Percentiles rank a stretch among this genome's conserved stretches.
Conservation (phyloP, 1,140 invertebrate genomes). For the Ceratina calcarata region DNA sequence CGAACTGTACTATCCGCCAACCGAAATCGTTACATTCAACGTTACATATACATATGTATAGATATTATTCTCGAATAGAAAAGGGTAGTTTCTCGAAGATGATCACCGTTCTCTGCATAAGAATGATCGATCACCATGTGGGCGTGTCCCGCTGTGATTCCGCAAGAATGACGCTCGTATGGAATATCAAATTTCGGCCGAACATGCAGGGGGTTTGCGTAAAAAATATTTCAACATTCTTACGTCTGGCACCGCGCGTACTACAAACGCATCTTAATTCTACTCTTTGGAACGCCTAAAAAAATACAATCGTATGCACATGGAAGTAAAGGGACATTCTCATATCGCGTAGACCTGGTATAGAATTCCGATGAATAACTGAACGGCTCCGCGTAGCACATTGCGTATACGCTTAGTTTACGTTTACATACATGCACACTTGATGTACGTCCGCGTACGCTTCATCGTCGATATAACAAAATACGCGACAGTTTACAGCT, state of each 20-base stretch:
- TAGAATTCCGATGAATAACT: slow-evolving; percentile 7
- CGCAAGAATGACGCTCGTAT: background rate
- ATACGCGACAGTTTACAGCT: slow-evolving; percentile 59
- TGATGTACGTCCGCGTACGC: background rate
- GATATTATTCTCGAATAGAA: background rate
- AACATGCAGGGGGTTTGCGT: background rate
- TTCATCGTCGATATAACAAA: background rate
- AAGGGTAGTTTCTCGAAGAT: slow-evolving; percentile 2
- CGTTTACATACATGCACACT: background rate
- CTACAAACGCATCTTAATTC: background rate
- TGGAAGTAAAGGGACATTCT: background rate
- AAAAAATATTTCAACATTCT: slow-evolving; percentile 31
- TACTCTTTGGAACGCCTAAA: slow-evolving; percentile 15
- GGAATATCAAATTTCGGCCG: background rate
- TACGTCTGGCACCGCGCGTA: background rate
- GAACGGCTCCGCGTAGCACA: too few relatives aligned
- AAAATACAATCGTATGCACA: slow-evolving; percentile 32
- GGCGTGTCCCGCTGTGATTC: background rate
- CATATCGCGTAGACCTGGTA: background rate
- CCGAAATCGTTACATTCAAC: background rate
- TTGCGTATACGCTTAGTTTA: background rate
- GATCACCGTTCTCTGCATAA: background rate
- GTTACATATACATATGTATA: background rate
- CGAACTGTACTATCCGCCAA: background rate
- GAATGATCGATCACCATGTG: slow-evolving; percentile 15